Base-by-base conservation (phyloP, 2,888 invertebrate genomes). In the Dioctria linearis region DNA sequence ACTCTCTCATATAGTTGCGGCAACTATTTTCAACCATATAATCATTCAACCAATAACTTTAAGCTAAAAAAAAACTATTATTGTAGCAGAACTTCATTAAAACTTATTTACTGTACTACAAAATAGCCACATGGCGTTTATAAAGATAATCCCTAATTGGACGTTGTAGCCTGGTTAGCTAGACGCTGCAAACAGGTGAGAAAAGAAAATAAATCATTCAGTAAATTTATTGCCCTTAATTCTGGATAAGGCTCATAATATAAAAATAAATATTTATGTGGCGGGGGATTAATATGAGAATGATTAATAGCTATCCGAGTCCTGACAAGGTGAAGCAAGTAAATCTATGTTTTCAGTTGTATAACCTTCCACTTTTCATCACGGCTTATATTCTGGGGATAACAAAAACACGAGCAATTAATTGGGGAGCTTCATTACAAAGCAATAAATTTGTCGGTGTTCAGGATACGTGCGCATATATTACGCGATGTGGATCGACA, bases 231-330 rank as follows among this genome's bases (percentile, higher is more conserved):
- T 71, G 71, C 71, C 51, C 71, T 71, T 51, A 71, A 71, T 25
- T 46, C 46, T 11, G 40, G 49, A 40, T 54, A 51, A 37, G 54
- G 51, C 39, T 71, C 54, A 54, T 71, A 54, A 71, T 54, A 54
- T 51, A 54, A 71, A 71, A 71, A 71, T 71, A 71, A 71, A 71
- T 71, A 71, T 71, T 71, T 71, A 71, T 54, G 71, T 42, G 46
- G 51, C 71, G 49, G 8, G 11, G 54, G 71, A 71, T 71, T 71
- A 71, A 71, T 71, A 51, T 11, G 25, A n/a, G 71, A 51, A 71
- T 71, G 71, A 71, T 71, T 71, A 71, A 71, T 71, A 37, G 46
- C 67, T 46, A 42, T 67, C 9, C 43, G 43, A 43, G 67, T 25
- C 42, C 46, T 67, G 67, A 46, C 67, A 67, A 67, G 67, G 46